These are phyloP conservation scores for Pipistrellus nathusii DNA, from an alignment of 2,797 vertebrate species.

Conservation along the genomic window DNA sequence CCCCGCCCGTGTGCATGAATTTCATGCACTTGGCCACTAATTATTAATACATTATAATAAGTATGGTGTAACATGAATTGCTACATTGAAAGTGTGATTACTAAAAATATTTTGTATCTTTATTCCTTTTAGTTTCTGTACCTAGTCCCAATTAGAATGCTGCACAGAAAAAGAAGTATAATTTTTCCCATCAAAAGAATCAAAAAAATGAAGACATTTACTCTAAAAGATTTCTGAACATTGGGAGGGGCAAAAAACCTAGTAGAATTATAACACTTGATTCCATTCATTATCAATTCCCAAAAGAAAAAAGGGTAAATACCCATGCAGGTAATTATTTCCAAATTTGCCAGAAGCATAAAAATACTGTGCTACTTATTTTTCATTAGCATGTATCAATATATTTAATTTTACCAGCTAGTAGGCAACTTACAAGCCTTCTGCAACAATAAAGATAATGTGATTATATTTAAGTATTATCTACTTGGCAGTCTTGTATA, in stretches of 20 bases:
- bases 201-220: constrained; percentile 36
- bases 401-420: constrained; percentile 80
- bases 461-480: constrained; percentile 56
- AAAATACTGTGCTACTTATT: constrained; percentile 48
- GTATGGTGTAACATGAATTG: background rate
- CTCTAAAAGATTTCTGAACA: constrained; percentile 43
- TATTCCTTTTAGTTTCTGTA: background rate
- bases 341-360: constrained; percentile 43
- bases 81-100: background rate
- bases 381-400: constrained; percentile 67
- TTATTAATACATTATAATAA: background rate
- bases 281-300: constrained; percentile 49
- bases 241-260: background rate
- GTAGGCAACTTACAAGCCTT: constrained; percentile 70
- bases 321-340: constrained; percentile 24
- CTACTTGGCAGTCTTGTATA: constrained; percentile 35
- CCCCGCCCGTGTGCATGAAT: too few relatives aligned
- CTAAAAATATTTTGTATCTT: constrained; percentile 41
- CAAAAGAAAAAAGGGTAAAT: constrained; percentile 26
- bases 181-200: constrained; percentile 47
- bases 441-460: constrained; percentile 64
- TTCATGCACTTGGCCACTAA: too few relatives aligned
- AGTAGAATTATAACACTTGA: background rate
- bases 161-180: background rate
- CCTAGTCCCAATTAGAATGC: background rate